Conservation (phyloP, 2,888 invertebrate genomes). For the Cenopis cana region DNA sequence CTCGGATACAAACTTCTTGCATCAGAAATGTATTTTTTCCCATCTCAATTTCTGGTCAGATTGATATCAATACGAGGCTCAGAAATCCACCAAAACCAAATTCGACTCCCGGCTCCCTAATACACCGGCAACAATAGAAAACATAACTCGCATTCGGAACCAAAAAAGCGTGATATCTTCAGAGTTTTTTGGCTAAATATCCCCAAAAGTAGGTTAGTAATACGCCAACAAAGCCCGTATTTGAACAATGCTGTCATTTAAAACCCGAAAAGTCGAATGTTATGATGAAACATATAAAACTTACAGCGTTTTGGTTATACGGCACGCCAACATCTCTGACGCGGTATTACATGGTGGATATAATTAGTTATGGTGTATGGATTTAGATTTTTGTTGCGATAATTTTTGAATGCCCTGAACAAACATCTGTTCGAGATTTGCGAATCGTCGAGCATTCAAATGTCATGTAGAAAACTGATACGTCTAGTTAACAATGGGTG, state of each 20-base stretch:
- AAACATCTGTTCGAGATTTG: slow-evolving; percentile 81
- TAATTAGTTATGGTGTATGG: slow-evolving; percentile 85
- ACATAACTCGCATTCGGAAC: slow-evolving; percentile 76
- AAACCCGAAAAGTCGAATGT: not conserved
- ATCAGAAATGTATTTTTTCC: slow-evolving; percentile 11
- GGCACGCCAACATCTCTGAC: slow-evolving; percentile 55
- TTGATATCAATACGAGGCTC: slow-evolving; percentile 38
- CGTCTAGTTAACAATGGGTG: slow-evolving; percentile 68
- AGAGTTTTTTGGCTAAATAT: slow-evolving; percentile 74
- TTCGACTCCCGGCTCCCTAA: slow-evolving; percentile 69
- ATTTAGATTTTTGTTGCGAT: slow-evolving; percentile 83
- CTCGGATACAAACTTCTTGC: not conserved
- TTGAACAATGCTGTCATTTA: slow-evolving; percentile 66
- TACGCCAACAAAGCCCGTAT: slow-evolving; percentile 69
- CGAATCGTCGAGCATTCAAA: slow-evolving; percentile 78
- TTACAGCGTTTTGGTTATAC: not conserved
- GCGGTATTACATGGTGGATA: slow-evolving; percentile 81
- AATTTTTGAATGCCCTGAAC: slow-evolving; percentile 79
- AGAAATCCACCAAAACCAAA: slow-evolving; percentile 52
- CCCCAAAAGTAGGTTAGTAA: slow-evolving; percentile 85
- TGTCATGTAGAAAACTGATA: slow-evolving; percentile 82
- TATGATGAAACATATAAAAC: not conserved
- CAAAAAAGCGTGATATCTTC: slow-evolving; percentile 80
- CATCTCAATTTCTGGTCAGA: slow-evolving; percentile 29
- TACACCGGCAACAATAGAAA: slow-evolving; percentile 74